Conservation (phyloP, 2,113 vertebrate genomes). For the Rousettus leschenaultii region DNA sequence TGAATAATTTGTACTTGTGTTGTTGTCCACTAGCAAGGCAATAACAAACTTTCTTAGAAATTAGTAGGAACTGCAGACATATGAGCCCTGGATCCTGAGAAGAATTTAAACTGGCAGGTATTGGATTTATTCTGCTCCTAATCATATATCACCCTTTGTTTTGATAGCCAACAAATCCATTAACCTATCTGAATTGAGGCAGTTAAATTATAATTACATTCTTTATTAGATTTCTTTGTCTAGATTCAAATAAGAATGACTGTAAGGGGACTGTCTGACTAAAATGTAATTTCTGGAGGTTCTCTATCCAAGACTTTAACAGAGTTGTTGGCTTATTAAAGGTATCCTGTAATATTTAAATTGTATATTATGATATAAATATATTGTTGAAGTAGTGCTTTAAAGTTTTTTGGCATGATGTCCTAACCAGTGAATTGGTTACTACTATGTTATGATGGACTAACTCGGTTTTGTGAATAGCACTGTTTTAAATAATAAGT, state of each 20-base stretch:
- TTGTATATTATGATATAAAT: background rate
- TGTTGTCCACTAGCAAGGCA: background rate
- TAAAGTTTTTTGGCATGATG: background rate
- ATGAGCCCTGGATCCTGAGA: background rate
- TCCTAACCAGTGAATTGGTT: background rate
- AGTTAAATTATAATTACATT: constrained; percentile 26
- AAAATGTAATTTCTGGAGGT: background rate
- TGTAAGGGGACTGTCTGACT: background rate
- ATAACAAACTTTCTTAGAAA: background rate
- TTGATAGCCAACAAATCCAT: constrained; percentile 22
- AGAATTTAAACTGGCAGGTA: background rate
- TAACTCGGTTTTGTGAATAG: background rate
- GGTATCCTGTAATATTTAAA: background rate
- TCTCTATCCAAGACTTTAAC: background rate
- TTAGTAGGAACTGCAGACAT: background rate
- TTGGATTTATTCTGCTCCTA: background rate
- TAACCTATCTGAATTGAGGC: constrained; percentile 29
- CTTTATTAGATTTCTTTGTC: constrained; percentile 40
- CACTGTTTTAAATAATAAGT: background rate
- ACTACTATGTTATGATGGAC: fast-evolving
- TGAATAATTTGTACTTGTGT: background rate
- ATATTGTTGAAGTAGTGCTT: background rate
- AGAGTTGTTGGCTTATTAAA: background rate
- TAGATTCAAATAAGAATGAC: background rate
- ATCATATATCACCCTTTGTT: background rate